Percentiles rank a stretch among this genome's conserved stretches.
Conservation (phyloP, 2,113 vertebrate genomes). For the Chloropsis hardwickii region DNA sequence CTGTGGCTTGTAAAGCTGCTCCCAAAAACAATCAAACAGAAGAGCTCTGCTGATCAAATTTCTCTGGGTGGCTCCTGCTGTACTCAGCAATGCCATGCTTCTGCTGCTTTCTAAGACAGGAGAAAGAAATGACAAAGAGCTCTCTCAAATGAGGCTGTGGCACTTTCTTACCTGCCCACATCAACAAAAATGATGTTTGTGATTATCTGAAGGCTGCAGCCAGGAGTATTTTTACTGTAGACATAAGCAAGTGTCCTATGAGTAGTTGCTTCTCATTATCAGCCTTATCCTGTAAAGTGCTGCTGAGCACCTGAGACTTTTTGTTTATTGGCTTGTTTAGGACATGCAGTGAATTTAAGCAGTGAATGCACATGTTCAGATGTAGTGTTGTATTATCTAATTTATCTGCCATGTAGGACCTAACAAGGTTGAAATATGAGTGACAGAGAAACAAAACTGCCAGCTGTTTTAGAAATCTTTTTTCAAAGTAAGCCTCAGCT, state of each 20-base stretch:
- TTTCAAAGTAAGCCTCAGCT: not conserved
- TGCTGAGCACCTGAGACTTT: not conserved
- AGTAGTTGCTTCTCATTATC: not conserved
- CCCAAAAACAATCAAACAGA: not conserved
- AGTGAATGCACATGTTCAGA: not conserved
- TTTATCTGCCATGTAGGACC: not conserved
- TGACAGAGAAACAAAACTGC: not conserved
- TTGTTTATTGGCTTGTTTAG: not conserved
- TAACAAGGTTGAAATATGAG: not conserved
- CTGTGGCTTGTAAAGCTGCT: not conserved
- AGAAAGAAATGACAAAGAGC: not conserved
- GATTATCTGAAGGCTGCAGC: not conserved
- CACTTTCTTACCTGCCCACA: not conserved
- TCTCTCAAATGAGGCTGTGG: not conserved
- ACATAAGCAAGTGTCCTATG: not conserved
- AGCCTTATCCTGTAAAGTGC: not conserved
- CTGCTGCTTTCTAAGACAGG: not conserved
- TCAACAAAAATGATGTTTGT: not conserved
- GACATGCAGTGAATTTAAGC: not conserved
- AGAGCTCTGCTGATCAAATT: not conserved
- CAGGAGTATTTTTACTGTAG: not conserved
- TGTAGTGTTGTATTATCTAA: not conserved
- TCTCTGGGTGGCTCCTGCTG: not conserved
- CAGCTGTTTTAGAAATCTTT: not conserved
- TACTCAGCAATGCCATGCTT: not conserved